Percentiles rank a stretch among this genome's conserved stretches.
Conservation (phyloP, 1,140 invertebrate species). For the Matsumurasca onukii region DNA sequence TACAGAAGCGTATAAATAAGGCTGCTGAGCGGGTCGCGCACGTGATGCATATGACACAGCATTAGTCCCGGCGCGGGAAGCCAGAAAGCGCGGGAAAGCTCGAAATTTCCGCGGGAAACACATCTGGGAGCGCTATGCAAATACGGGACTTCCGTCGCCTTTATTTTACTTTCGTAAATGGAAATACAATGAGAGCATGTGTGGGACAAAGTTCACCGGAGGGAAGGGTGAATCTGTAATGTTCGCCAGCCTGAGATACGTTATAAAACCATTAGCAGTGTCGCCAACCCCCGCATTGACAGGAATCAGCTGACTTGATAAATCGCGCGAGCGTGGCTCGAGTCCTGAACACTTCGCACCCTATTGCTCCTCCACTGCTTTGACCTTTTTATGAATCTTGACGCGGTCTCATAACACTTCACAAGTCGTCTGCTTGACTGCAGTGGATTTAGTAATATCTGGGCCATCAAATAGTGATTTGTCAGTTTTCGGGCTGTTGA, state of each 20-base stretch:
- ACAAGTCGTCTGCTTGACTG: too few relatives aligned
- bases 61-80: slow-evolving; percentile 9
- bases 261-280: slow-evolving; percentile 27
- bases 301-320: slow-evolving; percentile 22
- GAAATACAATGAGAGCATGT: slow-evolving; percentile 22
- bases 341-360: not conserved
- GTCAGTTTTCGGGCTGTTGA: too few relatives aligned
- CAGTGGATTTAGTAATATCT: too few relatives aligned
- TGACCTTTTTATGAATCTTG: too few relatives aligned
- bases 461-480: too few relatives aligned
- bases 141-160: not conserved
- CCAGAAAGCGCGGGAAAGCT: slow-evolving; percentile 12
- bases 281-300: slow-evolving; percentile 23
- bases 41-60: slow-evolving; percentile 13
- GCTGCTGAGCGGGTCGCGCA: too few relatives aligned
- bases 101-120: slow-evolving; percentile 22
- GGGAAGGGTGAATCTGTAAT: slow-evolving; percentile 18
- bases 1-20: too few relatives aligned
- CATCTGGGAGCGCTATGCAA: slow-evolving; percentile 19
- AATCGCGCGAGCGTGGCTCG: slow-evolving; percentile 1
- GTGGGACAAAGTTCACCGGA: slow-evolving; percentile 20
- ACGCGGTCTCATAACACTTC: too few relatives aligned
- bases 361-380: too few relatives aligned
- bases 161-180: slow-evolving; percentile 27
- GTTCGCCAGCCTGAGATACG: slow-evolving; percentile 23